Evolutionary conservation across 1,140 invertebrate genomes (phyloP).

Genomic region (Drosophila rhopaloa): DNA sequence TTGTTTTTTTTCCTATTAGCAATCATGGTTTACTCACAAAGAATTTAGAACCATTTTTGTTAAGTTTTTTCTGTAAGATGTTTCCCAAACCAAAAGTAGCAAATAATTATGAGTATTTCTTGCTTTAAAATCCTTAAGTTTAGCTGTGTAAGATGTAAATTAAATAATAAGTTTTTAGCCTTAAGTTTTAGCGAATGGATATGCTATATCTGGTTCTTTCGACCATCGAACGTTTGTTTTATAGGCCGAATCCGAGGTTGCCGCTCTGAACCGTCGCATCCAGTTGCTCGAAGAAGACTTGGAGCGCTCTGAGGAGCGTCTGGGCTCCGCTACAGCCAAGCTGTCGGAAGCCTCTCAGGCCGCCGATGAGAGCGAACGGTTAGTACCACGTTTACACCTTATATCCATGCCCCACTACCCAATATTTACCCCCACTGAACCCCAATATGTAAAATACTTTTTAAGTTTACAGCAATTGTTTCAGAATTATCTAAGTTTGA

Average conservation of each 20-base stretch:
- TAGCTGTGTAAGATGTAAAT: constrained; percentile 36
- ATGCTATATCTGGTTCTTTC: constrained; percentile 68
- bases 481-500: constrained; percentile 61
- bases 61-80: background rate
- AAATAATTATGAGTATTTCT: constrained; percentile 53
- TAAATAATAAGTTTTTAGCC: constrained; percentile 24
- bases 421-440: constrained; percentile 18
- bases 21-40: background rate
- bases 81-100: constrained; percentile 19
- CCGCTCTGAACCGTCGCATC: constrained; percentile 98
- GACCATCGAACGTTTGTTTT: constrained; percentile 75
- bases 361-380: constrained; percentile 99
- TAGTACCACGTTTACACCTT: constrained; percentile 84
- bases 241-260: constrained; percentile 99
- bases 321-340: constrained; percentile 98
- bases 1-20: background rate
- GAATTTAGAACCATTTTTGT: too few species aligned
- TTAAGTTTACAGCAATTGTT: constrained; percentile 61
- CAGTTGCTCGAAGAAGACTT: constrained; percentile 99
- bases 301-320: constrained; percentile 98
- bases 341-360: constrained; percentile 99
- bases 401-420: constrained; percentile 3
- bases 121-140: constrained; percentile 19
- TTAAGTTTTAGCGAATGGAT: constrained; percentile 19
- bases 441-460: constrained; percentile 32